Conservation (phyloP, 2,888 invertebrate species). For the Nycteola revayana region DNA sequence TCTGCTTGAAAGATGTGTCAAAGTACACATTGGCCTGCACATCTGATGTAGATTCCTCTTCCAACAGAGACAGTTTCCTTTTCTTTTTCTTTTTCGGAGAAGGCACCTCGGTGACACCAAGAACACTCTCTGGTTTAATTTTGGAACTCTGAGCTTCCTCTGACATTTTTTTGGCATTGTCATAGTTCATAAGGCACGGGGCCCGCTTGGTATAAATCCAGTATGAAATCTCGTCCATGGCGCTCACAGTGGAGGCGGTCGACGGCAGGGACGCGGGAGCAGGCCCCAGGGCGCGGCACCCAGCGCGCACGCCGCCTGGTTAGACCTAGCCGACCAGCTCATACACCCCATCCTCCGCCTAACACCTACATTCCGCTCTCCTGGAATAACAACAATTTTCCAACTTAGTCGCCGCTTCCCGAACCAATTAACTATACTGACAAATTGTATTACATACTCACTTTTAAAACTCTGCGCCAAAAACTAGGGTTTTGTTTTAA, state of each 20-base stretch:
- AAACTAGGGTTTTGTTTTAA: slow-evolving; percentile 6
- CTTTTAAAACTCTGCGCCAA: slow-evolving; percentile 8
- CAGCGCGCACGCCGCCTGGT: slow-evolving; percentile 41
- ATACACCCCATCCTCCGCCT: not conserved
- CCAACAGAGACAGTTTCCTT: slow-evolving; percentile 56
- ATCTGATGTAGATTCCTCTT: slow-evolving; percentile 56
- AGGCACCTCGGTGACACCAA: slow-evolving; percentile 40
- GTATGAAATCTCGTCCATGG: slow-evolving; percentile 73
- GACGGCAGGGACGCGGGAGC: slow-evolving; percentile 9
- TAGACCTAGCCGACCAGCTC: slow-evolving; percentile 22
- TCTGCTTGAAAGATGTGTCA: slow-evolving; percentile 49
- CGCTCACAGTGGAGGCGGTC: slow-evolving; percentile 68
- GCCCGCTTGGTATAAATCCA: slow-evolving; percentile 74
- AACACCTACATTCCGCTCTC: slow-evolving; percentile 60
- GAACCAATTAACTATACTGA: not conserved
- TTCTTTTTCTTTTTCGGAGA: slow-evolving; percentile 61
- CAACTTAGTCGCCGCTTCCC: slow-evolving; percentile 6
- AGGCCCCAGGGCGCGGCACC: slow-evolving; percentile 28
- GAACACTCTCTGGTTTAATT: slow-evolving; percentile 43
- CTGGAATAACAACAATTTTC: slow-evolving; percentile 42
- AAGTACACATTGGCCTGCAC: slow-evolving; percentile 61
- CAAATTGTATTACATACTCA: slow-evolving; percentile 7
- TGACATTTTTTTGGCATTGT: slow-evolving; percentile 52
- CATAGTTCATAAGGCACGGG: slow-evolving; percentile 70
- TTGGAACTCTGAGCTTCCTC: slow-evolving; percentile 53